Evolutionary conservation across 2,113 vertebrate genomes (phyloP).

Genomic region (Emydura subglobosa): DNA sequence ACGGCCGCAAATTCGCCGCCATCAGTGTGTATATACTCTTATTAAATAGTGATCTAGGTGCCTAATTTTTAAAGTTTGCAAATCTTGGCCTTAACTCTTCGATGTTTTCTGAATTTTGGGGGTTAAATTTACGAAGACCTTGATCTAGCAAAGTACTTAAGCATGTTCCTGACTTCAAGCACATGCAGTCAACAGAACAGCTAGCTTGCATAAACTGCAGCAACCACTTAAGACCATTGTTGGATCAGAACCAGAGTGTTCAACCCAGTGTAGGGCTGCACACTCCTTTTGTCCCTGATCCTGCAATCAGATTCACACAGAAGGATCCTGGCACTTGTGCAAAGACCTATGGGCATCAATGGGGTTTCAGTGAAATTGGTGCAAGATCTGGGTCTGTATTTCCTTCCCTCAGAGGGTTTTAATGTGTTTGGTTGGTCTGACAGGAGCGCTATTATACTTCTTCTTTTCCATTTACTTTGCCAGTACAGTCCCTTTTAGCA

Average conservation of each 20-base stretch:
- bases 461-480: background rate
- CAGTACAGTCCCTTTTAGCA: background rate
- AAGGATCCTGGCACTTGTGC: background rate
- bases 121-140: background rate
- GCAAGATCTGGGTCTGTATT: background rate
- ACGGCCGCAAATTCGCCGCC: too few relatives aligned
- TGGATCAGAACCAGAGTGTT: background rate
- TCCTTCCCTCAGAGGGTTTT: background rate
- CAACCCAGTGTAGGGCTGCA: background rate
- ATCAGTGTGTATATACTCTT: too few relatives aligned
- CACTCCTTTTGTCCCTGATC: background rate
- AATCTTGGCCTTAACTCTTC: background rate
- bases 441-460: background rate
- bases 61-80: background rate
- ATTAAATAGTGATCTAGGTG: background rate
- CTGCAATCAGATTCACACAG: background rate
- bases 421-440: background rate
- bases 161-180: background rate
- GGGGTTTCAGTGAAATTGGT: background rate
- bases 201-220: background rate
- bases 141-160: background rate
- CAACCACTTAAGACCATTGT: background rate
- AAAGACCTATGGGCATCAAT: background rate
- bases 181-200: background rate
- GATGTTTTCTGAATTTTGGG: background rate